Percentiles rank a stretch among this genome's conserved stretches.
Evolutionary conservation across 2,113 vertebrate species (phyloP).

Genomic region (Hassar affinis): DNA sequence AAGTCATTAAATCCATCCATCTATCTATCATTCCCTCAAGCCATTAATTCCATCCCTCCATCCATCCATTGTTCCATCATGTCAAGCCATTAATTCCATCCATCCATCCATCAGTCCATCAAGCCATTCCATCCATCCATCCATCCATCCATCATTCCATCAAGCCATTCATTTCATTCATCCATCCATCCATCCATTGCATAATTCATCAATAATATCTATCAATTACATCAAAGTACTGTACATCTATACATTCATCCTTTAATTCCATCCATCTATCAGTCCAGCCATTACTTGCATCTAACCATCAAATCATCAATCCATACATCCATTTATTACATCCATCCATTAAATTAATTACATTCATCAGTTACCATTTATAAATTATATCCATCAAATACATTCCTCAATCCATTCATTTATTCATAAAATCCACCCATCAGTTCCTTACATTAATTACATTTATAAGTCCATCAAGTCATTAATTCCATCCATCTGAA

Average conservation of each 20-base stretch:
- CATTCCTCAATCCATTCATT: not conserved
- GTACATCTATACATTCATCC: not conserved
- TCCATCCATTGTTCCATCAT: not conserved
- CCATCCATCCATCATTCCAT: not conserved
- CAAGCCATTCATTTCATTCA: not conserved
- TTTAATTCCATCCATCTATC: not conserved
- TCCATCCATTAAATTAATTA: not conserved
- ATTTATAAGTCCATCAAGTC: not conserved
- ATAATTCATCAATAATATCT: not conserved
- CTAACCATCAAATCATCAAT: too few relatives aligned
- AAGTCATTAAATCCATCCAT: not conserved
- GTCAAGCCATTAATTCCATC: not conserved
- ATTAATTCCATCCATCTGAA: slow-evolving; percentile 1
- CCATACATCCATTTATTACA: not conserved
- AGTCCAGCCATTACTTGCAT: too few relatives aligned
- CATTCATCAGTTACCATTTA: not conserved
- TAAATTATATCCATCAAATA: not conserved
- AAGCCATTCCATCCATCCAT: not conserved
- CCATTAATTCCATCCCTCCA: not conserved
- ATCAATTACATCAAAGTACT: not conserved
- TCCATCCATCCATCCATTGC: not conserved
- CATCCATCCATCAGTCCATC: not conserved
- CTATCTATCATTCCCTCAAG: not conserved
- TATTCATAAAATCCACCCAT: not conserved
- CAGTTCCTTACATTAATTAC: not conserved